These are phyloP conservation scores for Saccopteryx leptura DNA, from an alignment of 2,113 vertebrate genomes.

Conservation along the genomic window DNA sequence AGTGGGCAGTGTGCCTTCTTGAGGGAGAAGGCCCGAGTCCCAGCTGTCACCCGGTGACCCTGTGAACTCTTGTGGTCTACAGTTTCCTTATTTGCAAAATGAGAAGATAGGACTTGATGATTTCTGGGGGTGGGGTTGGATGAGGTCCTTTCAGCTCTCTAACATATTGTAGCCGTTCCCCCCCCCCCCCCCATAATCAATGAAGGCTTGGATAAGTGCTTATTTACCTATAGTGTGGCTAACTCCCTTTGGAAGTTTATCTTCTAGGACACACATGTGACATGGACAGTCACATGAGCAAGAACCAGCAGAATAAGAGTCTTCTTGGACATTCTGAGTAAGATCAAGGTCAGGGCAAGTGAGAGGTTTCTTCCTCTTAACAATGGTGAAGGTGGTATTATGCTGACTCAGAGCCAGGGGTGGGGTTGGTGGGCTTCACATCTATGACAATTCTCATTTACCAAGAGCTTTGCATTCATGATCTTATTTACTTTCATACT, in stretches of 20 bases:
- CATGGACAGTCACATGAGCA: not conserved
- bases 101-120: not conserved
- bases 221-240: not conserved
- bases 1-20: not conserved
- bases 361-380: not conserved
- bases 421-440: not conserved
- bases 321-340: not conserved
- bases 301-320: not conserved
- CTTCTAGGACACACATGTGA: not conserved
- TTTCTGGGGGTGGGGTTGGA: not conserved
- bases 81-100: not conserved
- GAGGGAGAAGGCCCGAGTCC: not conserved
- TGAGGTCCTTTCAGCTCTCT: not conserved
- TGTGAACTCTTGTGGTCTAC: not conserved
- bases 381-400: not conserved
- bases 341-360: not conserved
- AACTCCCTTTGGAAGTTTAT: not conserved
- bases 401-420: not conserved
- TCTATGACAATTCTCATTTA: not conserved
- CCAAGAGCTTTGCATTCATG: not conserved
- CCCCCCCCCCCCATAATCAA: not conserved
- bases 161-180: not conserved
- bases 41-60: not conserved
- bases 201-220: not conserved
- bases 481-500: not conserved